Evolutionary conservation across 2,113 vertebrate species (phyloP).

Genomic region (Uria aalge): DNA sequence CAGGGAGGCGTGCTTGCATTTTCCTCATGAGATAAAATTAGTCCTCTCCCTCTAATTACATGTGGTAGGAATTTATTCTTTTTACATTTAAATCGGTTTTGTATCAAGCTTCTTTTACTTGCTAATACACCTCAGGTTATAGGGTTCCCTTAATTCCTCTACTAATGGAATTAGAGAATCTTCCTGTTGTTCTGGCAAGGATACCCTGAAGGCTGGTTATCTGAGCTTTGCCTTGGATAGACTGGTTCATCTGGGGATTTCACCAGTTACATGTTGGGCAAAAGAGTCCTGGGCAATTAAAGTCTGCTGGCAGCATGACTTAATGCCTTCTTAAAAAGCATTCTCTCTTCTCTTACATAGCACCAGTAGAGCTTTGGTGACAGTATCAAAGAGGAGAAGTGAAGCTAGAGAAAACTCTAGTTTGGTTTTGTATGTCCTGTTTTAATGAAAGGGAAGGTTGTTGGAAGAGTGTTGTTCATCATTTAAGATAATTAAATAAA

Average conservation of each 20-base stretch:
- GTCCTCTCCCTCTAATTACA: neutral
- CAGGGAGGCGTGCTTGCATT: neutral
- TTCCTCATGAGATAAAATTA: neutral
- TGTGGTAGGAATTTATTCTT: neutral
- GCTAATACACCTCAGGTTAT: neutral
- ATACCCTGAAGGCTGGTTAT: neutral
- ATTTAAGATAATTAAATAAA: neutral
- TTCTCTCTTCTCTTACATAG: neutral
- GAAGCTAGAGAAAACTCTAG: neutral
- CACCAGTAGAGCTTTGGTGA: neutral
- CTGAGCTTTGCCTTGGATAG: neutral
- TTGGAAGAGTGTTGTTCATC: neutral
- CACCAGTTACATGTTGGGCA: fast-evolving
- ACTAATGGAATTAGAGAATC: neutral
- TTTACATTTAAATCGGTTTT: neutral
- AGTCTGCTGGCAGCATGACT: neutral
- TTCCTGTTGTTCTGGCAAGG: neutral
- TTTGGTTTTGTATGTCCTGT: neutral
- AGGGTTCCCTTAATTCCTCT: neutral
- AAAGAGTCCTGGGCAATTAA: neutral
- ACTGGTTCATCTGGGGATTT: neutral
- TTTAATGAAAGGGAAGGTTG: neutral
- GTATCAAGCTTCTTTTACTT: neutral
- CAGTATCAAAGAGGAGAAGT: neutral
- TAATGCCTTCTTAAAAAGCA: neutral